Evolutionary conservation across 2,888 invertebrate genomes (phyloP).

Genomic region (Cancer borealis): DNA sequence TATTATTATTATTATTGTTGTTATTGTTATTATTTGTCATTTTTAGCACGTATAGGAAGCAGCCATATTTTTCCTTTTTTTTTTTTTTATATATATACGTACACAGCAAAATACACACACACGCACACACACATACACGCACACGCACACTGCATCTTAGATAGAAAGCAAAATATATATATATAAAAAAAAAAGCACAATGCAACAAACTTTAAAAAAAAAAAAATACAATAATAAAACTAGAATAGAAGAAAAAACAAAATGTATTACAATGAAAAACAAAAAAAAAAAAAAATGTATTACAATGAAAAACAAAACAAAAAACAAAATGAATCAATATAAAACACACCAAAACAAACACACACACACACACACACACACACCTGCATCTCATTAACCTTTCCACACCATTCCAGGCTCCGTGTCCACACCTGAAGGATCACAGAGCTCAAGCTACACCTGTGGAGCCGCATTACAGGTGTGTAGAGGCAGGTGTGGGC

Average conservation of each 20-base stretch:
- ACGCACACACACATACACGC: neutral
- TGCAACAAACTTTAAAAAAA: too few species aligned
- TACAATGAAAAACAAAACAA: too few species aligned
- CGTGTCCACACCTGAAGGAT: slow-evolving; percentile 72
- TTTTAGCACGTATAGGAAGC: neutral
- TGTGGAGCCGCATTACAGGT: slow-evolving; percentile 26
- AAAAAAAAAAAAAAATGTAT: too few species aligned
- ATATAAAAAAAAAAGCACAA: neutral
- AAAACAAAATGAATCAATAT: neutral
- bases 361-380: neutral
- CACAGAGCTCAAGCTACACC: slow-evolving; percentile 69
- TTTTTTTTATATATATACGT: neutral
- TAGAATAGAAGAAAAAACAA: too few species aligned
- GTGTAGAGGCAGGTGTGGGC: neutral
- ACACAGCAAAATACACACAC: slow-evolving; percentile 22
- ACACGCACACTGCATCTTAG: neutral
- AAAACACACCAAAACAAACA: neutral
- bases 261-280: too few species aligned
- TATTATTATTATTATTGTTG: too few species aligned
- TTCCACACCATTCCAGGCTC: slow-evolving; percentile 55
- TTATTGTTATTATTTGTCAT: neutral
- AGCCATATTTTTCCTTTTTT: neutral
- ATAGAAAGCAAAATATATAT: neutral
- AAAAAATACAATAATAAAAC: too few species aligned
- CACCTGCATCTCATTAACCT: neutral